Evolutionary conservation across 2,113 vertebrate genomes (phyloP), one percentile per base, ranked within the genome.

Genomic region (Uria aalge): DNA sequence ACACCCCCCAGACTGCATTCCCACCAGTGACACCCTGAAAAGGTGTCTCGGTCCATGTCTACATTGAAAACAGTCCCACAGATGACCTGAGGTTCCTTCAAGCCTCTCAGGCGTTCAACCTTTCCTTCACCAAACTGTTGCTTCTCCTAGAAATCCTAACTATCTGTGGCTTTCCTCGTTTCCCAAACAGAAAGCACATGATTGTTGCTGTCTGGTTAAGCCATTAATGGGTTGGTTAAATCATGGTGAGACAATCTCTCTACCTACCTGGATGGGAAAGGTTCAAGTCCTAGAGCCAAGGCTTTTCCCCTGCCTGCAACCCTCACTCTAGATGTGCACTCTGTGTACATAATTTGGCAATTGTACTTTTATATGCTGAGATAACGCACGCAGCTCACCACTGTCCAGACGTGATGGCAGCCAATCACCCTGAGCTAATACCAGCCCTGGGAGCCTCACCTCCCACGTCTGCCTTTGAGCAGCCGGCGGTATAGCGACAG

Each of bases 291-390:
- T 7, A 60, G 7, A 81, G 76, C 64, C 64, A 60, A 26, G 10
- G 7, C 21, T 45, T 40, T 32, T 13, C 30, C 27, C 64, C 38
- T 34, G 59, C 41, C 16, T 3, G 1, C 41, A 74, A 17, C 62
- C 16, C 60, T 78, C 27, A 0, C 90, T 52, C 48, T 5, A 52
- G 36, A 34, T 10, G 5, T 0, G 4, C 30, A 1, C 21, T 45
- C 48, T 27, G 30, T 3, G 23, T 15, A 47, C 11, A 14, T 9
- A 29, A 63, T 21, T 82, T 52, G 59, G 23, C 34, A 68, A 41
- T 1, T 21, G 43, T 12, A 19, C 59, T 57, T 62, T 6, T 15
- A 36, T 5, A 17, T 0, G 6, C 32, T 9, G 48, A 74, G 82
- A 90, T 48, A 59, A 86, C 1, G 5, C 60, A 32, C 1, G 1